Evolutionary conservation across 1,140 invertebrate species (phyloP).

Genomic region (Drosophila burlai): DNA sequence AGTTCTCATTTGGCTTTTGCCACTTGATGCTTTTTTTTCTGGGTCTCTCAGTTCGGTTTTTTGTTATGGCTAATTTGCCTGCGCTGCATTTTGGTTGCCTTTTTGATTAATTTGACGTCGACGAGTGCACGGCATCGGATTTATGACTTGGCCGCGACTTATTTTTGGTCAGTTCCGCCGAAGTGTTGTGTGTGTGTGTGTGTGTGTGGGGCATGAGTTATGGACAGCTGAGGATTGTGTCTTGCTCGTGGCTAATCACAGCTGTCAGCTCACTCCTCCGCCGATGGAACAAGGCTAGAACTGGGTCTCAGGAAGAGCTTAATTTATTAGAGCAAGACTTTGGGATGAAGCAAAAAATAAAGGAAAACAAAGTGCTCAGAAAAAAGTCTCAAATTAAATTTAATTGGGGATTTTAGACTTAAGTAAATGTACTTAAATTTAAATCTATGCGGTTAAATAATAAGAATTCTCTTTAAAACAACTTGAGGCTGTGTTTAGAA

Average conservation of each 20-base stretch:
- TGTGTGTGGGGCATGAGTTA: constrained; percentile 59
- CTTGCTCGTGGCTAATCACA: constrained; percentile 41
- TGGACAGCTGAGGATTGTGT: constrained; percentile 26
- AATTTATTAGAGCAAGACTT: constrained; percentile 10
- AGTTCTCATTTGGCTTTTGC: constrained; percentile 69
- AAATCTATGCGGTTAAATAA: not conserved
- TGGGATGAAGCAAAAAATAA: not conserved
- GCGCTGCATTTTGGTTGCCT: constrained; percentile 68
- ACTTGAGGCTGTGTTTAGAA: too few species aligned
- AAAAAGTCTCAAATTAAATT: not conserved
- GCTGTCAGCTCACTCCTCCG: constrained; percentile 30
- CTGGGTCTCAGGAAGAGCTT: constrained; percentile 13
- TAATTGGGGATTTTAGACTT: not conserved
- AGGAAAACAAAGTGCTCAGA: not conserved
- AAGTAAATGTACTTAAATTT: not conserved
- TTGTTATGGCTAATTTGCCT: constrained; percentile 68
- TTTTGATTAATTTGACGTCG: constrained; percentile 81
- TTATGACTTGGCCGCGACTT: constrained; percentile 57
- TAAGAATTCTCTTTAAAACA: accelerated
- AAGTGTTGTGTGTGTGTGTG: constrained; percentile 26
- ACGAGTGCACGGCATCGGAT: constrained; percentile 73
- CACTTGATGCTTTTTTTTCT: constrained; percentile 60
- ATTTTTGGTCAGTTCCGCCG: constrained; percentile 36
- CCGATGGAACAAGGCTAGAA: constrained; percentile 4
- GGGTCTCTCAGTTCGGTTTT: constrained; percentile 10